Evolutionary conservation across 2,797 vertebrate species (phyloP), one percentile per base, ranked within the genome.

Genomic region (Danio aesculapii): DNA sequence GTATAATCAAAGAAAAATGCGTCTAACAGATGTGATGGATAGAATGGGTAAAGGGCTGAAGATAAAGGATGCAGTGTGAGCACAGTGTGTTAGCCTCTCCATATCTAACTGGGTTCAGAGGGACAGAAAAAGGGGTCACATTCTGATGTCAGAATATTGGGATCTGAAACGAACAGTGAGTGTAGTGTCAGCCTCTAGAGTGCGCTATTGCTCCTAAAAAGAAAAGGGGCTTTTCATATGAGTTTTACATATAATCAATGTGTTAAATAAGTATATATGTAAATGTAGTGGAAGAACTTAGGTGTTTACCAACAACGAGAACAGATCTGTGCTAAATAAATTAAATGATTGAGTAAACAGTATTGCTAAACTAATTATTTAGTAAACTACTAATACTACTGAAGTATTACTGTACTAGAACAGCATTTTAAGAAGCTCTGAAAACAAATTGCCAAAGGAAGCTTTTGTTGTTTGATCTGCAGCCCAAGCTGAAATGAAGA

Each of bases 161-260:
- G 17, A 30, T 55, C 9, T 64, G 16, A 53, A 17, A 64, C 30
- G 21, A 39, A 13, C 12, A 30, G 49, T 71, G 17, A 13, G 49
- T 13, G 58, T 64, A 63, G 6, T 62, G 30, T n/a, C 8, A 5
- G 30, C 49, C 82, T 57, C 62, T 69, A 86, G 85, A 74, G 61
- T 43, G 59, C 66, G 69, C 41, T 39, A 71, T 66, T 69, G 30
- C 8, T 77, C 59, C 52, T 19, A 50, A 11, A 1, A 75, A 30
- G 30, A 30, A 30, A 30, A 30, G 1, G 30, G 30, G 3, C 1
- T 30, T 3, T 30, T 30, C 30, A 30, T 1, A 30, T 30, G 30
- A 30, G 30, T 30, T 30, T 30, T 30, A 30, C 30, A 12, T 55
- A 44, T 39, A 30, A 8, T 46, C 43, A 57, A 30, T 30, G 30